Conservation (phyloP, 1,140 invertebrate species). For the Odontomachus brunneus region DNA sequence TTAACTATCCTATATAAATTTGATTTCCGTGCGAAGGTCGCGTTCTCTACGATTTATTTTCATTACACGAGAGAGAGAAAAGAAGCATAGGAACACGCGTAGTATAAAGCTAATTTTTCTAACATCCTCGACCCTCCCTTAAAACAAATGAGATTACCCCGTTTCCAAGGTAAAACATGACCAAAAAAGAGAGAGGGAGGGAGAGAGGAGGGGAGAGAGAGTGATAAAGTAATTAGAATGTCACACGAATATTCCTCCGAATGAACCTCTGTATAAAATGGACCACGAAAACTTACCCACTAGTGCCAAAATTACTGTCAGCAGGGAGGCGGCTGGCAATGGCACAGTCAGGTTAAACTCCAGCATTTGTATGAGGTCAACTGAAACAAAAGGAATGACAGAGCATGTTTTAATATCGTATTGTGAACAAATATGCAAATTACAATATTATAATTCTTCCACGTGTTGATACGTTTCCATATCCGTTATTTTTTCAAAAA, state of each 20-base stretch:
- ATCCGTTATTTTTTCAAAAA: too few species aligned
- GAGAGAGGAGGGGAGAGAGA: too few species aligned
- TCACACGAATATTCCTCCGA: too few species aligned
- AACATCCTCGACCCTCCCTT: too few species aligned
- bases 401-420: constrained; percentile 49
- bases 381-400: constrained; percentile 87
- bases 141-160: too few species aligned
- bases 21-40: background rate
- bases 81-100: too few species aligned
- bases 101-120: too few species aligned
- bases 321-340: constrained; percentile 97
- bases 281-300: constrained; percentile 92
- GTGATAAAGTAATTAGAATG: too few species aligned
- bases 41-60: background rate
- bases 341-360: constrained; percentile 97
- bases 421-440: background rate
- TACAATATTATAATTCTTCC: background rate
- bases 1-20: background rate
- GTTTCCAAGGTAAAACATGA: too few species aligned
- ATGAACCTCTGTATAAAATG: background rate
- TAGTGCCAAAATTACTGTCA: constrained; percentile 98
- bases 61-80: background rate
- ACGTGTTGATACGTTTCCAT: too few species aligned
- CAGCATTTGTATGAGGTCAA: constrained; percentile 98
- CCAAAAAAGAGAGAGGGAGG: too few species aligned